Conservation (phyloP, 2,888 invertebrate species). For the Hedychridium roseum region DNA sequence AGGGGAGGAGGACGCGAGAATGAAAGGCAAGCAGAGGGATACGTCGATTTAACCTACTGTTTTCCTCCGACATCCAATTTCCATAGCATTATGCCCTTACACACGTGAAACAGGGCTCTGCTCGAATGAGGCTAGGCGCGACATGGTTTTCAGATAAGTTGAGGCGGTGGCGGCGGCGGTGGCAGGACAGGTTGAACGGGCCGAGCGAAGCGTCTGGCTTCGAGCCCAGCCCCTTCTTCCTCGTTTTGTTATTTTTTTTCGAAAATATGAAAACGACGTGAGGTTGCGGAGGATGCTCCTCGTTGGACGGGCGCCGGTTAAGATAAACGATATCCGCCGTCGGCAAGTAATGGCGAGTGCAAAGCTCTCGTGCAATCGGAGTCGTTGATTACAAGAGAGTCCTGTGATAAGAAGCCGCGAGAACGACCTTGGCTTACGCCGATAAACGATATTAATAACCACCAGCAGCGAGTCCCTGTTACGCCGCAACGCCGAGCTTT, state of each 20-base stretch:
- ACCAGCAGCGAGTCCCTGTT: too few species aligned
- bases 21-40: conserved; percentile 1
- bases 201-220: too few species aligned
- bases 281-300: conserved; percentile 7
- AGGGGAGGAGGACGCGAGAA: conserved; percentile 1
- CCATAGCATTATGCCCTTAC: conserved; percentile 57
- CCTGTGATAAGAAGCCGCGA: conserved; percentile 7
- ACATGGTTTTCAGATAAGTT: not conserved
- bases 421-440: conserved; percentile 7
- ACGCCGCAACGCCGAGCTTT: too few species aligned
- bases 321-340: conserved; percentile 5
- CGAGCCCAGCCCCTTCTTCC: too few species aligned
- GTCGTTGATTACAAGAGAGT: conserved; percentile 17
- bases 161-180: not conserved
- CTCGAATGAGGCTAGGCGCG: conserved; percentile 16
- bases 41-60: conserved; percentile 45
- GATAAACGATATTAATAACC: conserved; percentile 21
- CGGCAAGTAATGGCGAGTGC: conserved; percentile 10
- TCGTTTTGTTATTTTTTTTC: too few species aligned
- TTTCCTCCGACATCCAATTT: conserved; percentile 58
- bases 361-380: conserved; percentile 5
- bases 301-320: not conserved
- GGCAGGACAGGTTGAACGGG: too few species aligned
- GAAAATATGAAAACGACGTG: conserved; percentile 5
- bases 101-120: conserved; percentile 37